Evolutionary conservation across 2,888 invertebrate genomes (phyloP), one percentile per base, ranked within the genome.

Genomic region (Ormyrus nitidulus): DNA sequence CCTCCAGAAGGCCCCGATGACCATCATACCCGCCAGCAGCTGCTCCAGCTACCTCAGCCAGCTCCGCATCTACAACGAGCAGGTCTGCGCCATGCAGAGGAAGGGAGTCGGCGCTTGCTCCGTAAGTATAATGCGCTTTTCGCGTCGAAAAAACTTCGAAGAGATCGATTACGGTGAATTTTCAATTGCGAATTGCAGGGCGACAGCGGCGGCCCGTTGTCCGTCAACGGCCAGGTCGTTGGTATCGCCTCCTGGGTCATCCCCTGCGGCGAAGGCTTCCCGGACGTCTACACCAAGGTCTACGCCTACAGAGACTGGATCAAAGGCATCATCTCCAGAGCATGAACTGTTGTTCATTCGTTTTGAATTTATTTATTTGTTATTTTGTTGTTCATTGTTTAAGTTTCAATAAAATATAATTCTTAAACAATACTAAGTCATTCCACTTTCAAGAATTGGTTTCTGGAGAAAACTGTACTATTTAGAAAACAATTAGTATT

Each of bases 141-240:
- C 2, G 19, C 19, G 19, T 19, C 19, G 19, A 19, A 19, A 19
- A 19, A 19, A 19, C 19, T 2, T 19, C 19, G 19, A 19, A 19
- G 19, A 19, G 19, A 19, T 19, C 19, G 19, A 19, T 19, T 19
- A 19, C 19, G 19, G 19, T 19, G 1, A 19, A 19, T 19, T 19
- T 19, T 19, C 19, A 19, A 19, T 19, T 19, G 19, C 19, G 19
- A 19, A 54, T 79, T 80, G 9, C 59, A 84, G 84, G 84, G 84
- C 69, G 84, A 84, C 79, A 84, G 83, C 46, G 84, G 84, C 46
- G 75, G 84, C 11, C 84, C 84, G 11, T 64, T 84, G 58, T 74
- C 71, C 7, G 79, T 70, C 64, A 59, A 83, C 10, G 64, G 72
- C 8, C 6, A 61, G 44, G 34, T 84, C n/a, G 69, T 83, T 6